Percentiles rank a stretch among this genome's conserved stretches.
Conservation (phyloP, 1,140 invertebrate genomes). For the Ridgeia piscesae region DNA sequence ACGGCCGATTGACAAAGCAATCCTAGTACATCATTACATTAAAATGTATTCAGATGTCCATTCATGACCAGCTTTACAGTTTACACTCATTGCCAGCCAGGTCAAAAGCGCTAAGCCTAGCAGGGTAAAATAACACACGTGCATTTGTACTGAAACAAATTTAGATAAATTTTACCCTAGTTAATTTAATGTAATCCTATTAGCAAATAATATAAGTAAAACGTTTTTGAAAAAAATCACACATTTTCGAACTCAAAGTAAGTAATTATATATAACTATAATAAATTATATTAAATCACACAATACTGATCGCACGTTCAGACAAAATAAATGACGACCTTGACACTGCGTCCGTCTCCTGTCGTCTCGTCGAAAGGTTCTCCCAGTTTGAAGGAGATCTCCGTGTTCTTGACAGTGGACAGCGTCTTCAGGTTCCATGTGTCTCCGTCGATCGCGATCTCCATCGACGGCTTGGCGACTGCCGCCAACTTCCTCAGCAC, state of each 20-base stretch:
- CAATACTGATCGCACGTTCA: not conserved
- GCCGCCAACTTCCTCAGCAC: constrained; percentile 75
- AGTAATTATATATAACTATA: too few relatives aligned
- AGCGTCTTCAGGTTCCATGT: constrained; percentile 73
- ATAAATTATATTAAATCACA: not conserved
- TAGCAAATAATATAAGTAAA: not conserved
- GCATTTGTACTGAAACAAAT: too few relatives aligned
- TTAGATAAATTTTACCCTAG: too few relatives aligned
- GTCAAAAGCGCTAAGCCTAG: too few relatives aligned
- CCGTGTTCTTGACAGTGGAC: constrained; percentile 81
- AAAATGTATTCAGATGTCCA: too few relatives aligned
- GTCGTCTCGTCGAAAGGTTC: constrained; percentile 85
- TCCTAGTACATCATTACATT: too few relatives aligned
- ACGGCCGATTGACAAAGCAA: too few relatives aligned
- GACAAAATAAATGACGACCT: constrained; percentile 59
- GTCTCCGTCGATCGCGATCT: constrained; percentile 71
- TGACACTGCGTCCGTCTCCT: constrained; percentile 80
- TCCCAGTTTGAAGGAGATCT: constrained; percentile 76
- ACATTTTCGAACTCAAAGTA: too few relatives aligned
- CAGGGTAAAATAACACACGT: too few relatives aligned
- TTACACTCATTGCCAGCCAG: too few relatives aligned
- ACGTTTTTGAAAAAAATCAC: not conserved
- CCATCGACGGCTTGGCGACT: constrained; percentile 71
- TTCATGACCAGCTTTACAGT: too few relatives aligned
- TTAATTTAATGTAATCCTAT: too few relatives aligned